Percentiles rank a stretch among this genome's conserved stretches.
Conservation (phyloP, 2,888 invertebrate species). For the Oscheius sp. region DNA sequence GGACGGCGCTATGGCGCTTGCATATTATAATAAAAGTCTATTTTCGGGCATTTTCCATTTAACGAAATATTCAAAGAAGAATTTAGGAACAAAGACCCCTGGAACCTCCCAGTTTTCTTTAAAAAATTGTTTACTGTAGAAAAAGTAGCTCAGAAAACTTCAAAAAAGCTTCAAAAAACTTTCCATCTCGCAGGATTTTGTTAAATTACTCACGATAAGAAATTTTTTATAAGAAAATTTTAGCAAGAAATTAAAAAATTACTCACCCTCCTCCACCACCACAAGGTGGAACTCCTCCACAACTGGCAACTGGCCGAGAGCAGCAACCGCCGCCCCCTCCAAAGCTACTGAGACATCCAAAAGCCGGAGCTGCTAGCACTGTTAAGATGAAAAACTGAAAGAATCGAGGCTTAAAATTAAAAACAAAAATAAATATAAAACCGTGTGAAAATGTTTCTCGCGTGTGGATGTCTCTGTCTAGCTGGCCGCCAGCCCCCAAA, state of each 20-base stretch:
- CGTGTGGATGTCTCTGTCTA: not conserved
- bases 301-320: slow-evolving; percentile 45
- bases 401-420: not conserved
- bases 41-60: too few relatives aligned
- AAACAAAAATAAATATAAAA: not conserved
- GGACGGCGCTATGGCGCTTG: too few relatives aligned
- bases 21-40: too few relatives aligned
- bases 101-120: too few relatives aligned
- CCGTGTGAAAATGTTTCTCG: too few relatives aligned
- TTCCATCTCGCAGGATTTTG: not conserved
- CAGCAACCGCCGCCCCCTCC: slow-evolving; percentile 47
- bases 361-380: slow-evolving; percentile 47
- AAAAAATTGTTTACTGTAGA: too few relatives aligned
- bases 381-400: slow-evolving; percentile 49
- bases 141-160: too few relatives aligned
- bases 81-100: too few relatives aligned
- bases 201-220: not conserved
- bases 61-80: too few relatives aligned
- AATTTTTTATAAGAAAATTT: not conserved
- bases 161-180: not conserved
- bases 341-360: slow-evolving; percentile 51
- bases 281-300: slow-evolving; percentile 47
- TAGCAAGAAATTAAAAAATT: not conserved
- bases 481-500: too few relatives aligned
- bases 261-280: slow-evolving; percentile 40